Conservation (phyloP, 2,113 vertebrate species). For the Heteronetta atricapilla region DNA sequence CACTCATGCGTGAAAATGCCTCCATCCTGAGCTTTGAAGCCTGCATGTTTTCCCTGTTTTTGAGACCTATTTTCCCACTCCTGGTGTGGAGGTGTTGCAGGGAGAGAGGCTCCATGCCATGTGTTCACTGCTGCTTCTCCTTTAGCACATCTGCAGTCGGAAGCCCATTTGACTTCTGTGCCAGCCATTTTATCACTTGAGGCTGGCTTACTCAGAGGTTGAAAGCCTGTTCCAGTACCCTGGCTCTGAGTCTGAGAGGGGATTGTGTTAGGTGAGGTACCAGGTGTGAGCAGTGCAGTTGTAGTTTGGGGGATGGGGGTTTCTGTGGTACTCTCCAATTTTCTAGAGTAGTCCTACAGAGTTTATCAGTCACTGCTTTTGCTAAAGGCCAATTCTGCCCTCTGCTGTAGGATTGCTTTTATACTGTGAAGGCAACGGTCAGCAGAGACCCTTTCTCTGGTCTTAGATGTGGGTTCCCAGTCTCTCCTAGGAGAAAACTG, state of each 20-base stretch:
- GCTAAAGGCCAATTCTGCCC: background rate
- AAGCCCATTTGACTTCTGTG: background rate
- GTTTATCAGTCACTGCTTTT: background rate
- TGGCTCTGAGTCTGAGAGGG: background rate
- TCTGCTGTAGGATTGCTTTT: background rate
- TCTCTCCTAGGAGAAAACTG: background rate
- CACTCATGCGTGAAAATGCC: background rate
- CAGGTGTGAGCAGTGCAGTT: background rate
- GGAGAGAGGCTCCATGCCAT: background rate
- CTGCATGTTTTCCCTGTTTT: background rate
- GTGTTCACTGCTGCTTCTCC: background rate
- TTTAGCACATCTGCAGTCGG: background rate
- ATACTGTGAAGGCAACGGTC: background rate
- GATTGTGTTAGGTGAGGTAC: background rate
- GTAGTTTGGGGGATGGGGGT: background rate
- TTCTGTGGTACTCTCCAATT: background rate
- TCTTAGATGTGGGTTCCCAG: background rate
- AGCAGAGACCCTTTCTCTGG: background rate
- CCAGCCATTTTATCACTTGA: background rate
- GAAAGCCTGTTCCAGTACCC: background rate
- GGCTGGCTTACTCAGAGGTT: background rate
- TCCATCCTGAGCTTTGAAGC: background rate
- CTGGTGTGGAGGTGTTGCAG: background rate
- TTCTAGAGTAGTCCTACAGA: fast-evolving
- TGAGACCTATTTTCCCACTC: background rate